A percentile compares a stretch with the other conserved stretches of the same genome.
These are phyloP conservation scores for Drosophila aldrichi DNA, from an alignment of 2,888 invertebrate species.

Conservation along the genomic window DNA sequence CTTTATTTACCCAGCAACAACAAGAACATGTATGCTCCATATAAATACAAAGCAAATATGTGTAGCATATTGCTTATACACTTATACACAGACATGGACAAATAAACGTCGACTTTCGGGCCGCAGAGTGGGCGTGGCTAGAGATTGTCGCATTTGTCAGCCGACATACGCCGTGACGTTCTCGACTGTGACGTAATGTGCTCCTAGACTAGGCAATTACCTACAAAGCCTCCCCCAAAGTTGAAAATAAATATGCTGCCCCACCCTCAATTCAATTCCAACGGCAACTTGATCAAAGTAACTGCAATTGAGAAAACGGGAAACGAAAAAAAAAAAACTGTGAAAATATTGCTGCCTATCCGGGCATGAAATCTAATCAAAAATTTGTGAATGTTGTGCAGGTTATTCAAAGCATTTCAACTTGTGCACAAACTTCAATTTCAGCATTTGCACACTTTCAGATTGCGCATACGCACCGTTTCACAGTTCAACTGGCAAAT, in stretches of 20 bases:
- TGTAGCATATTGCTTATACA: conserved; percentile 41
- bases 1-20: conserved; percentile 58
- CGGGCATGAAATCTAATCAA: conserved; percentile 51
- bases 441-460: conserved; percentile 25
- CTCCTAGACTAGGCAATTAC: conserved; percentile 34
- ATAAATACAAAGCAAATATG: conserved; percentile 59
- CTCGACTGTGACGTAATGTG: conserved; percentile 45
- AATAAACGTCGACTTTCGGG: conserved; percentile 22
- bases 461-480: conserved; percentile 48
- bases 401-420: conserved; percentile 20
- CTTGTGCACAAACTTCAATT: conserved; percentile 34
- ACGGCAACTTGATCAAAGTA: conserved; percentile 39
- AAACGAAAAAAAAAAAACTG: conserved; percentile 1
- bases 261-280: neutral
- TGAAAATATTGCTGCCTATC: conserved; percentile 17
- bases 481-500: conserved; percentile 22
- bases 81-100: conserved; percentile 17
- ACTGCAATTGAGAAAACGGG: conserved; percentile 23
- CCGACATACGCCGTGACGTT: conserved; percentile 46
- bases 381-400: conserved; percentile 28
- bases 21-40: conserved; percentile 54
- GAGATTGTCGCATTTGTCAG: conserved; percentile 56
- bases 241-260: neutral
- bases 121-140: conserved; percentile 6
- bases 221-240: neutral